phyloP scores from a whole-genome alignment of 2,888 invertebrate genomes.

The Ophioninae sp. region DNA sequence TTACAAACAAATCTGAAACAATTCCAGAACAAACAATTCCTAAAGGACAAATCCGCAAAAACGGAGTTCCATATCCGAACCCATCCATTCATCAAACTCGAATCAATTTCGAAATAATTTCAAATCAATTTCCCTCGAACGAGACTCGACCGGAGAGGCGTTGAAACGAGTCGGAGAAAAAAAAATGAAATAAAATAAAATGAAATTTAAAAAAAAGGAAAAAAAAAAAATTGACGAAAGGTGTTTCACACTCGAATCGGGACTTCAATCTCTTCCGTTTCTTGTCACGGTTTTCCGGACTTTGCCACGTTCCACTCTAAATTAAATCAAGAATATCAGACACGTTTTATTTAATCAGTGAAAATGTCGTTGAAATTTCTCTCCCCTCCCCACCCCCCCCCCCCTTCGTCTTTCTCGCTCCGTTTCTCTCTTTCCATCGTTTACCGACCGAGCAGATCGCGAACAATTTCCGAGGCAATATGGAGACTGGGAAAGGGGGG shows the following conservation, averaged over 20 bases:
- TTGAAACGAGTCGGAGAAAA: background rate
- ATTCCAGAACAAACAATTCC: no score
- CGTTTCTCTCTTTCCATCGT: constrained; percentile 36
- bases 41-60: no score
- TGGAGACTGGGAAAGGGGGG: background rate
- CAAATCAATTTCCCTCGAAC: constrained; percentile 74
- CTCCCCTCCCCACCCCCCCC: constrained; percentile 16
- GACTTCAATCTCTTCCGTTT: constrained; percentile 48
- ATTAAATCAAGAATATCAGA: constrained; percentile 80
- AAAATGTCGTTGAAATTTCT: constrained; percentile 56
- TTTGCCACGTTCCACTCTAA: constrained; percentile 69
- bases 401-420: constrained; percentile 16
- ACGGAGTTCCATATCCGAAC: no score
- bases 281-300: constrained; percentile 51
- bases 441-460: constrained; percentile 61
- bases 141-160: constrained; percentile 3
- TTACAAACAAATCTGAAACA: no score
- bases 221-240: constrained; percentile 42
- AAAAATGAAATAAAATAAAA: constrained; percentile 17
- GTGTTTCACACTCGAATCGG: constrained; percentile 44
- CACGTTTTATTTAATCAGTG: constrained; percentile 79
- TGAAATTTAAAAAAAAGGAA: background rate
- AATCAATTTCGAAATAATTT: constrained; percentile 70
- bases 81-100: no score
- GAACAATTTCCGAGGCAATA: constrained; percentile 75